Evolutionary conservation across 1,140 invertebrate species (phyloP).

Genomic region (Phenacoccus solenopsis): DNA sequence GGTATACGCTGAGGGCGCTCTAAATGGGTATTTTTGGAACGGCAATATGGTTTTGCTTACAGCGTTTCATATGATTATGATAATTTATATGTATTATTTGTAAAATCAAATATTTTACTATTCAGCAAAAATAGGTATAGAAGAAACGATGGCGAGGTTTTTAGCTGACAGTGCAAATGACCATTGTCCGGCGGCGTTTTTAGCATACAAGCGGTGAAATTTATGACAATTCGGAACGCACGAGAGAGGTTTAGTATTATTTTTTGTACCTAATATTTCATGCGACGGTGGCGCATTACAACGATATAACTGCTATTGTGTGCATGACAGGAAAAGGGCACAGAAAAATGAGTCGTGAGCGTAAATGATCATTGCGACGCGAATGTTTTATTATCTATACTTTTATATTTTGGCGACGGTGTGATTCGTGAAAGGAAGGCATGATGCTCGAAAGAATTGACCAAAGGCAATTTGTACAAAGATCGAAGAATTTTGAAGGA

Average conservation of each 20-base stretch:
- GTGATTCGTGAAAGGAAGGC: no score
- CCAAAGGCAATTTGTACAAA: no score
- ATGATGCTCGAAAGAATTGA: no score
- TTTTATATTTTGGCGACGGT: no score
- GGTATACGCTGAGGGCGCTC: no score
- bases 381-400: no score
- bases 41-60: no score
- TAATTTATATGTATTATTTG: slow-evolving; percentile 4
- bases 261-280: slow-evolving; percentile 3
- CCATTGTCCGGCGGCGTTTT: neutral
- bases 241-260: neutral
- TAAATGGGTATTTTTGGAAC: no score
- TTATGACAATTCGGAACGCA: neutral
- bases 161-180: slow-evolving; percentile 1
- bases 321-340: neutral
- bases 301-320: neutral
- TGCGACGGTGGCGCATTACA: neutral
- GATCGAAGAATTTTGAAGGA: no score
- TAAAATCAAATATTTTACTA: neutral
- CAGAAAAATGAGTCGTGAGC: neutral
- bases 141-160: neutral
- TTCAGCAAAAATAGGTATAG: neutral
- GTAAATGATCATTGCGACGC: no score
- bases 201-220: neutral
- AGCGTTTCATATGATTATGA: neutral